Conservation (phyloP, 2,888 invertebrate genomes). For the Ennomos fuscantarius region DNA sequence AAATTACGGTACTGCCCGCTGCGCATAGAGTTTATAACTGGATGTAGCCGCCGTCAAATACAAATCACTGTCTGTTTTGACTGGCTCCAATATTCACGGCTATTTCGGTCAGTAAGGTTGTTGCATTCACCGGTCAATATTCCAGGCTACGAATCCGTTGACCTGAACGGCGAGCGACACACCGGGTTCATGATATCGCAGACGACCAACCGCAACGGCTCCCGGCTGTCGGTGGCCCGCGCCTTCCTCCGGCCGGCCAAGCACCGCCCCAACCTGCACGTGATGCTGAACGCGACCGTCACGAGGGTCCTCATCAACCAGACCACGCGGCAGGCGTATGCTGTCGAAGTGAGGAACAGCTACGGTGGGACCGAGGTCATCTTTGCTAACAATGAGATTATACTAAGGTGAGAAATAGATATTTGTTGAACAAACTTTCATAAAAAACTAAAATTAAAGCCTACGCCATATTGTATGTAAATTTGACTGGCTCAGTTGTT, state of each 20-base stretch:
- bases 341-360: slow-evolving; percentile 88
- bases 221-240: slow-evolving; percentile 91
- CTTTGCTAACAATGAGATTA: slow-evolving; percentile 88
- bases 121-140: no score
- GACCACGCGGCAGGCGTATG: slow-evolving; percentile 89
- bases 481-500: no score
- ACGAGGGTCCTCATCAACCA: slow-evolving; percentile 91
- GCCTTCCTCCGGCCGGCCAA: slow-evolving; percentile 93
- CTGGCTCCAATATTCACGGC: no score
- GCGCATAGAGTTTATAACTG: no score
- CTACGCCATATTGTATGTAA: no score
- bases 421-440: not conserved
- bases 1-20: no score
- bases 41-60: no score
- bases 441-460: not conserved
- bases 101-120: no score
- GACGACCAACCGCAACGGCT: slow-evolving; percentile 94
- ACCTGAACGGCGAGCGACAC: slow-evolving; percentile 92
- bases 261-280: slow-evolving; percentile 91
- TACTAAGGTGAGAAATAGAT: slow-evolving; percentile 76
- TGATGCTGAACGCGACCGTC: slow-evolving; percentile 93
- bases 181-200: slow-evolving; percentile 95
- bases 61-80: no score
- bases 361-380: slow-evolving; percentile 84
- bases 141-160: slow-evolving; percentile 88